phyloP scores from a whole-genome alignment of 2,888 invertebrate species.

The Hypomecis atomaria region DNA sequence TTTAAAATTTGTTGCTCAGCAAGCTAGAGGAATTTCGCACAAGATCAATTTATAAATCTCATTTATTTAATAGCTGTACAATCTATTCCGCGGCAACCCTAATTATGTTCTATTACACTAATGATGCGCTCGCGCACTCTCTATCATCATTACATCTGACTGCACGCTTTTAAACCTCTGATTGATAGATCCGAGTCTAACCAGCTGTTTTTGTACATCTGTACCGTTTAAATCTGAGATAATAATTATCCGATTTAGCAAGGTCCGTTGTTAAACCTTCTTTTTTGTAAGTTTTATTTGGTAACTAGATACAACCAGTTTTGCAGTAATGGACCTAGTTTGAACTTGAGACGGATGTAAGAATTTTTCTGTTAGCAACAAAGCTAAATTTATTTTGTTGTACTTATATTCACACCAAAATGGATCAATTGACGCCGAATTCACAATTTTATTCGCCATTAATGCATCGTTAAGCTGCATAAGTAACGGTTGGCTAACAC shows the following conservation, averaged over 20 bases:
- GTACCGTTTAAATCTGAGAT: conserved; percentile 13
- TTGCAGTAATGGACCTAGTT: conserved; percentile 6
- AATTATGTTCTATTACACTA: conserved; percentile 42
- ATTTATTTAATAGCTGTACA: not conserved
- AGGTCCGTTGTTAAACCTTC: conserved; percentile 6
- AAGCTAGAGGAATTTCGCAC: not conserved
- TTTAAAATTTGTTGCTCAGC: not conserved
- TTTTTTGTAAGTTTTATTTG: conserved; percentile 16
- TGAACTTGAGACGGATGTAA: conserved; percentile 14
- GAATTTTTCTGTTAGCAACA: not conserved
- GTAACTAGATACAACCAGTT: conserved; percentile 16
- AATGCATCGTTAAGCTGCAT: conserved; percentile 23
- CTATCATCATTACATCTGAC: conserved; percentile 52
- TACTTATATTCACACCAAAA: not conserved
- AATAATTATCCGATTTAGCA: conserved; percentile 19
- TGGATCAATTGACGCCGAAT: not conserved
- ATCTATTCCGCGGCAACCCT: conserved; percentile 46
- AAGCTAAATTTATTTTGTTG: not conserved
- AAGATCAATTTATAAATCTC: not conserved
- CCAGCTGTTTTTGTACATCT: conserved; percentile 35
- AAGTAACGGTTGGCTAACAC: conserved; percentile 14
- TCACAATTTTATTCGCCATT: not conserved
- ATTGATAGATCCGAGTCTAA: conserved; percentile 47
- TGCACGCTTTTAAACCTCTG: conserved; percentile 38
- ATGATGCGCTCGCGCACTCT: conserved; percentile 56